Evolutionary conservation across 1,140 invertebrate genomes (phyloP).

Genomic region (Acromyrmex charruanus): DNA sequence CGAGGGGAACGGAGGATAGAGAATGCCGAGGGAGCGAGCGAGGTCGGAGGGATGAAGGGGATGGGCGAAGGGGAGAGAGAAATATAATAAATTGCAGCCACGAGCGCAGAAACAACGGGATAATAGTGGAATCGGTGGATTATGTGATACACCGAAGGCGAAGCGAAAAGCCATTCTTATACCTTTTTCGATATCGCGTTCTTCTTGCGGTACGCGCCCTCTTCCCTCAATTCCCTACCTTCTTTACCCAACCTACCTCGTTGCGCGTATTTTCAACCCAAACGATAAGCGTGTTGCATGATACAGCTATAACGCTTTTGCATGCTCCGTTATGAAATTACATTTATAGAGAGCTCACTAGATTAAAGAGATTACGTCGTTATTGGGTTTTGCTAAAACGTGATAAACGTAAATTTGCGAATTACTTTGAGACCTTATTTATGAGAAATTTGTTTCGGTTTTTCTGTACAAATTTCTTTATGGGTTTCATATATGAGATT

Average conservation of each 20-base stretch:
- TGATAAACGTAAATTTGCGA: conserved; percentile 39
- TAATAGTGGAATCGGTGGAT: conserved; percentile 83
- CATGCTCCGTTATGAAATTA: conserved; percentile 50
- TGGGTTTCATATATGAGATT: not conserved
- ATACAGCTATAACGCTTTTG: conserved; percentile 22
- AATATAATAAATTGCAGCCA: conserved; percentile 82
- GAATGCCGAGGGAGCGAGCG: conserved; percentile 40
- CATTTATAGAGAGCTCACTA: conserved; percentile 57
- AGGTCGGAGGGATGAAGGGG: conserved; percentile 38
- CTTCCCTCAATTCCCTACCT: not conserved
- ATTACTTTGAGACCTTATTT: conserved; percentile 37
- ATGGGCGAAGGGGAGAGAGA: conserved; percentile 36
- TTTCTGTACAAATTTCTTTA: conserved; percentile 1
- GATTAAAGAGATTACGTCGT: conserved; percentile 52
- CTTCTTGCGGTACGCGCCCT: conserved; percentile 64
- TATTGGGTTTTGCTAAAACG: conserved; percentile 37
- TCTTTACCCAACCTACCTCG: not conserved
- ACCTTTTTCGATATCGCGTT: conserved; percentile 76
- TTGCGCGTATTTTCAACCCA: conserved; percentile 5
- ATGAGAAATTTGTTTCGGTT: conserved; percentile 29
- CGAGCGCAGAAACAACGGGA: conserved; percentile 80
- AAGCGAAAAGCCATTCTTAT: conserved; percentile 75
- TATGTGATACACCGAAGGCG: conserved; percentile 72
- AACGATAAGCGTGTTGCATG: not conserved
- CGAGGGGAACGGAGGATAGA: conserved; percentile 50